Evolutionary conservation across 1,140 invertebrate genomes (phyloP), one percentile per base, ranked within the genome.

Genomic region (Zeugodacus cucurbitae): DNA sequence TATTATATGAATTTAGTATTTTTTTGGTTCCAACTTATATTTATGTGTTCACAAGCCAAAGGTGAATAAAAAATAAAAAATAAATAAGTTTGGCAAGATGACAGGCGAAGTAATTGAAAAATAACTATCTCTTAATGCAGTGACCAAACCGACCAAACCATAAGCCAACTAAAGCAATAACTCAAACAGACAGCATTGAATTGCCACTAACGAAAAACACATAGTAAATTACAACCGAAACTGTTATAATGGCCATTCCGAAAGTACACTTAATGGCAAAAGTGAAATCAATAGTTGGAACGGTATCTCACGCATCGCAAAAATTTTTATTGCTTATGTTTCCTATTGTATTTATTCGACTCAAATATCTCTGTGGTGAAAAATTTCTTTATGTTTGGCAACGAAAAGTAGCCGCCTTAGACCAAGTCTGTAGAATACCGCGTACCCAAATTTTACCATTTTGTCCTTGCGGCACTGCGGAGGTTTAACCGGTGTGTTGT

Each of bases 41-140:
- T 67, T 67, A 67, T 67, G 64, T 32, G 4, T 34, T 32, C 14
- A 17, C n/a, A 67, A 67, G 29, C 34, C 64, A 67, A 67, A 67
- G 32, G 64, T 67, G 64, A 34, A 26, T 0, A 67, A 67, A 34
- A 29, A 67, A 26, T 20, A 29, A 5, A 67, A 29, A 5, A 67
- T 67, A 67, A 34, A 29, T 67, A n/a, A n/a, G n/a, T 67, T 67
- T 67, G 64, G 64, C 64, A 67, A 17, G 64, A 67, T 67, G 64
- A 67, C 32, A 67, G 64, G 26, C 26, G 64, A 67, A 67, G 29
- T 67, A 67, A 67, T 67, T 67, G 64, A 67, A 67, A 67, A 67
- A 67, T 67, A 67, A 67, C 26, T 67, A 67, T 67, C 26, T 67
- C 14, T 34, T 67, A 67, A 67, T 67, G 64, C 32, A 67, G 32